These are phyloP conservation scores for Hemiscyllium ocellatum DNA, from an alignment of 2,113 vertebrate species.

Conservation along the genomic window DNA sequence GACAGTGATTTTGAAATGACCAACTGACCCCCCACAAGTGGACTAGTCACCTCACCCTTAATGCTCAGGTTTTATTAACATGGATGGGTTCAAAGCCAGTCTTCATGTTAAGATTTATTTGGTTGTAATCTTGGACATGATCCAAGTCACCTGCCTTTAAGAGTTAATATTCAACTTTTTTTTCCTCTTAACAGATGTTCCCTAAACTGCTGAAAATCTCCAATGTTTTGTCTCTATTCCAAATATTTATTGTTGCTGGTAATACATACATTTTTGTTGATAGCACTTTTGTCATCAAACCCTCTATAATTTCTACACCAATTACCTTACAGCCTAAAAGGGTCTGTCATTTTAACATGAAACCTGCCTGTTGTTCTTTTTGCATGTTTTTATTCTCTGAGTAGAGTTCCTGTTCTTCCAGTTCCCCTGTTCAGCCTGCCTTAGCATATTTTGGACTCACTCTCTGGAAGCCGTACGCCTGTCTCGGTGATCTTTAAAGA, in stretches of 20 bases:
- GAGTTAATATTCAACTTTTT: not conserved
- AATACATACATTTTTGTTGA: not conserved
- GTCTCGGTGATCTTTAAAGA: not conserved
- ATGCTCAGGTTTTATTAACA: not conserved
- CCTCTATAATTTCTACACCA: not conserved
- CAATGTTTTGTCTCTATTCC: not conserved
- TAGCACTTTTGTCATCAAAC: not conserved
- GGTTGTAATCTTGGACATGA: not conserved
- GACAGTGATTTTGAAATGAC: not conserved
- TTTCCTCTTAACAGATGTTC: too few relatives aligned
- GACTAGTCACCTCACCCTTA: not conserved
- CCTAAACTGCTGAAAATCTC: not conserved
- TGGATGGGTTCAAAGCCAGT: not conserved
- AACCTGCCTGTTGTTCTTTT: not conserved
- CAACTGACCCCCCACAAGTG: not conserved
- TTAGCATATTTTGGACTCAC: not conserved
- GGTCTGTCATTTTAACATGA: not conserved
- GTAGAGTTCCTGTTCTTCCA: not conserved
- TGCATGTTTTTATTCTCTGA: not conserved
- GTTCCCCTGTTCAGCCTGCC: not conserved
- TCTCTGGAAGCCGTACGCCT: too few relatives aligned
- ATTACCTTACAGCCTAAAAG: not conserved
- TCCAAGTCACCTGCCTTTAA: not conserved
- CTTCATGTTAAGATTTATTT: not conserved
- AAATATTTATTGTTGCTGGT: not conserved